phyloP scores from a whole-genome alignment of 2,888 invertebrate genomes.

The Pseudoips prasinana region DNA sequence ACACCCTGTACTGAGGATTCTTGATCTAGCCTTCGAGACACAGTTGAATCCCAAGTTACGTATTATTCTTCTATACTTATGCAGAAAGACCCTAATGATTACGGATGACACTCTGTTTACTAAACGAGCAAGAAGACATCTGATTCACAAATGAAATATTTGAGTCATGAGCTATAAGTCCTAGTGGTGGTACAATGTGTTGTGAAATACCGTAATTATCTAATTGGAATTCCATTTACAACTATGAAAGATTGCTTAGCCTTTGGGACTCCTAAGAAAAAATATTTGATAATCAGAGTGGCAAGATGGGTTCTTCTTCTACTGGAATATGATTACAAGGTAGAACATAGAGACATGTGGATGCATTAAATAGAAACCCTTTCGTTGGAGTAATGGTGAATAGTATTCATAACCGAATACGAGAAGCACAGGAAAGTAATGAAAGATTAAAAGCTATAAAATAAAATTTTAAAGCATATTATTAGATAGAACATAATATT shows the following conservation, averaged over 20 bases:
- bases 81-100: no score
- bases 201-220: no score
- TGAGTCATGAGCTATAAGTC: no score
- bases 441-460: no score
- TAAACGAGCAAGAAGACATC: constrained; percentile 23
- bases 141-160: constrained; percentile 1
- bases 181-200: constrained; percentile 6
- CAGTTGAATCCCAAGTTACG: constrained; percentile 31
- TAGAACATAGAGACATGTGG: constrained; percentile 32
- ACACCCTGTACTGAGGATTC: constrained; percentile 24
- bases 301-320: no score
- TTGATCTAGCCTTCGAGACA: constrained; percentile 10
- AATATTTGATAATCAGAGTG: constrained; percentile 26
- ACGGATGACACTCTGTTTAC: constrained; percentile 17
- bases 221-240: no score
- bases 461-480: no score
- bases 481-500: no score
- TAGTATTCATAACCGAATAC: no score
- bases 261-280: constrained; percentile 28
- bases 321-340: constrained; percentile 14
- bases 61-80: no score
- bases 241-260: neutral
- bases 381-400: no score
- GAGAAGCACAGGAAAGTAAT: no score
- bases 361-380: constrained; percentile 26